These are phyloP conservation scores for Neoaliturus tenellus DNA, from an alignment of 2,888 invertebrate genomes.

Conservation along the genomic window DNA sequence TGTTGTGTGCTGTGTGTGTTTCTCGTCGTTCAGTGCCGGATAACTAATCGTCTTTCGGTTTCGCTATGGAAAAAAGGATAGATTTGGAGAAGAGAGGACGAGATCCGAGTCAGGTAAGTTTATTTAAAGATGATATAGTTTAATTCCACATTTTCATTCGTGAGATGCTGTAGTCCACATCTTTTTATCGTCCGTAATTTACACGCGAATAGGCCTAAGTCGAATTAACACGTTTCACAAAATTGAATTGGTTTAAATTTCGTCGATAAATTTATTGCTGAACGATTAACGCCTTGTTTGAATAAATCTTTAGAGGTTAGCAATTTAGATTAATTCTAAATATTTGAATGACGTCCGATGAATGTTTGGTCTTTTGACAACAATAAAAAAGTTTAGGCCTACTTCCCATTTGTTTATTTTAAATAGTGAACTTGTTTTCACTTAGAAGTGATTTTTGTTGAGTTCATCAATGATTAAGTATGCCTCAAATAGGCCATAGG, in stretches of 20 bases:
- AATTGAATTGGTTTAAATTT: not conserved
- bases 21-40: not conserved
- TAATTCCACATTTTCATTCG: conserved; percentile 61
- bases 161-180: conserved; percentile 55
- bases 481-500: no score
- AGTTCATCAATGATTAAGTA: no score
- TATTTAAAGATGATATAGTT: conserved; percentile 25
- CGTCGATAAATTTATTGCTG: not conserved
- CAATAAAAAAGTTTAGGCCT: not conserved
- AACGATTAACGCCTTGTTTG: not conserved
- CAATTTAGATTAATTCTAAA: not conserved
- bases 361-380: not conserved
- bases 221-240: conserved; percentile 28
- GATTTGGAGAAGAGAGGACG: conserved; percentile 95
- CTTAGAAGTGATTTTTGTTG: no score
- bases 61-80: conserved; percentile 94
- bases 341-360: not conserved
- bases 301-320: not conserved
- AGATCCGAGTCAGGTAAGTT: conserved; percentile 91
- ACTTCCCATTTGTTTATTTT: no score
- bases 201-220: not conserved
- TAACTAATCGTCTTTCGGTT: conserved; percentile 34
- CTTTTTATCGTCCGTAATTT: conserved; percentile 7
- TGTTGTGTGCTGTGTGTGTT: conserved; percentile 36
- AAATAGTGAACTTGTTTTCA: no score